phyloP scores from a whole-genome alignment of 2,797 vertebrate species.

The Mormyrops attenuatus region DNA sequence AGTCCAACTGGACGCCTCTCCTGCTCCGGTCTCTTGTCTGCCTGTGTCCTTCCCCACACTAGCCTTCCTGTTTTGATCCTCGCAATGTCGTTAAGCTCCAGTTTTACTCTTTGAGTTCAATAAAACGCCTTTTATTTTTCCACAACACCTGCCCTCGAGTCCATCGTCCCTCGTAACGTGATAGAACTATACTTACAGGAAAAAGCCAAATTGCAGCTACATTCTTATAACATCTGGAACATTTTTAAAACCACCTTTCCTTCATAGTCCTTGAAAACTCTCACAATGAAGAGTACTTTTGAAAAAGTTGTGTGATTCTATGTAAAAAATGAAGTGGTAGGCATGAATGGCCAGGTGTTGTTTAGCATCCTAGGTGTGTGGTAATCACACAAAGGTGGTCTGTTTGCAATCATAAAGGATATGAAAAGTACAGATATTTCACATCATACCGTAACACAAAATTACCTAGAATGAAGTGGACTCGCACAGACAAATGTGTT shows the following conservation, averaged over 20 bases:
- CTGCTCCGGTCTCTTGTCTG: neutral
- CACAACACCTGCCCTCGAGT: neutral
- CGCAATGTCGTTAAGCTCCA: neutral
- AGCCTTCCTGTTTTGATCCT: neutral
- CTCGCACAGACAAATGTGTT: conserved; percentile 86
- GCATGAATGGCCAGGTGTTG: neutral
- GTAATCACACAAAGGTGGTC: neutral
- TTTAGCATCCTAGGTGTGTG: neutral
- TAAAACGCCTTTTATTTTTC: neutral
- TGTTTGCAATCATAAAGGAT: neutral
- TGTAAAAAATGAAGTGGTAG: neutral
- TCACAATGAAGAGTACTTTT: neutral
- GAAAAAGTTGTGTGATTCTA: neutral
- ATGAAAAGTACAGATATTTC: neutral
- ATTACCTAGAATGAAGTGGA: conserved; percentile 86
- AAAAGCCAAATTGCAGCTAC: neutral
- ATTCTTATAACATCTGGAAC: neutral
- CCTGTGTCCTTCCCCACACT: neutral
- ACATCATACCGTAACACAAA: neutral
- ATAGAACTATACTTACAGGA: neutral
- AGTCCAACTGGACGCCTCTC: neutral
- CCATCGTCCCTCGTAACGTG: neutral
- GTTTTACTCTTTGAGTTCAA: neutral
- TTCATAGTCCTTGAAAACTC: too few relatives aligned
- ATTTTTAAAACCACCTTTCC: neutral